Evolutionary conservation across 1,140 invertebrate species (phyloP), one percentile per base, ranked within the genome.

Genomic region (Gryon sp.): DNA sequence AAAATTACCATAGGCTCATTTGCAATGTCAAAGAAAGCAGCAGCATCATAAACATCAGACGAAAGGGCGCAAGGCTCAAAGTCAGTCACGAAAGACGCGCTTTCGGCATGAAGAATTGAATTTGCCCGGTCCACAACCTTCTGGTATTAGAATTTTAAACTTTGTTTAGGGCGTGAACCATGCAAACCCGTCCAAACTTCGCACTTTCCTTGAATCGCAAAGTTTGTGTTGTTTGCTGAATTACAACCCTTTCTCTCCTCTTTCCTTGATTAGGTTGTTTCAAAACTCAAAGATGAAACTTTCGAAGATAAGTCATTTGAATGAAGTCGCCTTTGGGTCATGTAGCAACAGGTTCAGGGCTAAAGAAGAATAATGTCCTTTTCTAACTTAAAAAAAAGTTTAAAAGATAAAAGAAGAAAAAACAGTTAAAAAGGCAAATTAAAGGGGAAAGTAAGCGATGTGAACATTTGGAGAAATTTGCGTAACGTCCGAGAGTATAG

Each of bases 61-160:
- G 46, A 36, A 22, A 60, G 45, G 55, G 38, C 15, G 48, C 26
- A 15, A 0, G 6, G 30, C 15, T 52, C 59, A 73, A 63, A 62
- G 43, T 20, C 59, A 50, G 36, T 52, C 59, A 73, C 52, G 69
- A 73, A 73, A 43, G 52, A n/a, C n/a, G n/a, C n/a, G n/a, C 30
- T 48, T 72, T 72, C 24, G 46, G 32, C 2, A 26, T 6, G 19
- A 24, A 26, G 19, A 62, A 73, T 73, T 73, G 20, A 65, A 65
- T 73, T 63, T 63, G 34, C 19, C 4, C n/a, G 22, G 30, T 20
- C 48, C 48, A 22, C n/a, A n/a, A 41, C 11, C 26, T 22, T 28
- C 24, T 28, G 19, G 41, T 41, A 24, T 19, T 32, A 59, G 76
- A 79, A 79, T 82, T 83, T 82, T 63, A 82, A 83, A 83, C 74